Base-by-base conservation (phyloP, 2,888 invertebrate genomes). In the Scaptomyza parva region DNA sequence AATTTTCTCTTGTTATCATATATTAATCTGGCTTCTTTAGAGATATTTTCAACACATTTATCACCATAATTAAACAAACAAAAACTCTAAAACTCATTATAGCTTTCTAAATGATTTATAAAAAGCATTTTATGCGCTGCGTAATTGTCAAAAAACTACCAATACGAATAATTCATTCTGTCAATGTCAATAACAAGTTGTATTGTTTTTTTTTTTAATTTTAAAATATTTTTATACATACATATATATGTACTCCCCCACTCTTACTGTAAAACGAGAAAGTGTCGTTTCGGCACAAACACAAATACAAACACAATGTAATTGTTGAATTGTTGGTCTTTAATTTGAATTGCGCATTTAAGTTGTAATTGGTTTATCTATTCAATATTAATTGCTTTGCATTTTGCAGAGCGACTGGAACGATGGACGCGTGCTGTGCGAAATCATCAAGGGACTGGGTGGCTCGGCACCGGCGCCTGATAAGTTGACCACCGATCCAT, bases 391-490 rank as follows among this genome's bases (percentile, higher is more conserved):
- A 58, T 57, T 60, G 58, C 18, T 6, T 92, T 93, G 59, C 92
- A 17, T 92, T 93, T 47, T 33, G 58, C 92, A 98, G 97, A 96
- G 96, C 78, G 98, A 99, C 89, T 99, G 99, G 99, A 98, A 98
- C 89, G 98, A 99, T 90, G 99, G 99, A 1, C 94, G 95, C 82
- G 95, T 96, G 0, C 94, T 98, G 18, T 97, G 97, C 86, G 95
- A 97, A 86, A 93, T 99, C 57, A 97, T 98, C 11, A 94, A 96
- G 76, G 96, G 97, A 11, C 93, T 98, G 72, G 99, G 99, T 4
- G 98, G 98, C 0, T 95, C 96, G 0, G 96, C 97, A 1, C 95
- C 96, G 0, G 95, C 96, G 8, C 96, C 96, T 64, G 96, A 97
- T 75, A 95, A 95, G 86, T 92, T 98, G 62, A 94, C 95, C 52